Evolutionary conservation across 1,140 invertebrate species (phyloP), one percentile per base, ranked within the genome.

Genomic region (Vanessa tameamea): DNA sequence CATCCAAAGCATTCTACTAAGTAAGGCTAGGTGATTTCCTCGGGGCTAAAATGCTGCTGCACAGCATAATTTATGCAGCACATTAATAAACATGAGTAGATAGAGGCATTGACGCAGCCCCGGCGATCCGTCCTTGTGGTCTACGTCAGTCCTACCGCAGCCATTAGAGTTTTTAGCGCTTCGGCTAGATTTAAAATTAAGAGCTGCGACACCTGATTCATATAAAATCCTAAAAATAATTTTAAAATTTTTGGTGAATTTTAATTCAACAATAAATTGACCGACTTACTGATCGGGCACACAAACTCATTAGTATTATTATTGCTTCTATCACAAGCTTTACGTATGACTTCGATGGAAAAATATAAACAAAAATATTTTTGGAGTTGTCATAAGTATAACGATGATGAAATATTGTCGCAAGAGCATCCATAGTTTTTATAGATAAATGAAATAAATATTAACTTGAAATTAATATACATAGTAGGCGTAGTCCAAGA

Each of bases 1-100:
- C 77, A 71, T 70, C 76, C 75, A 79, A 78, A 80, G 77, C 77
- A 79, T 82, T 61, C 57, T 61, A 72, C 76, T 75, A 77, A 61
- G 68, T 69, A 57, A 79, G 75, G 72, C 71, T 68, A 73, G 76
- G 72, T 81, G 79, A 84, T 84, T 82, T 81, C 69, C 77, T 79
- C 50, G 47, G 69, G 75, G 73, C 77, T 78, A 79, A 76, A 82
- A 76, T 76, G 77, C 59, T 74, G 71, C 65, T 78, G 79, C 79
- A 80, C 78, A 78, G 78, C 77, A 72, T 84, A 85, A 83, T 85
- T 78, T 83, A 83, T 85, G 81, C 81, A 74, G 53, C 75, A 72
- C 80, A 84, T 84, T 82, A 84, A 81, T 80, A 83, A 82, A 86
- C 84, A 86, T 86, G 81, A 84, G 72, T 77, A 79, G 78, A 81